Conservation (phyloP, 2,113 vertebrate genomes). For the Zingel zingel region DNA sequence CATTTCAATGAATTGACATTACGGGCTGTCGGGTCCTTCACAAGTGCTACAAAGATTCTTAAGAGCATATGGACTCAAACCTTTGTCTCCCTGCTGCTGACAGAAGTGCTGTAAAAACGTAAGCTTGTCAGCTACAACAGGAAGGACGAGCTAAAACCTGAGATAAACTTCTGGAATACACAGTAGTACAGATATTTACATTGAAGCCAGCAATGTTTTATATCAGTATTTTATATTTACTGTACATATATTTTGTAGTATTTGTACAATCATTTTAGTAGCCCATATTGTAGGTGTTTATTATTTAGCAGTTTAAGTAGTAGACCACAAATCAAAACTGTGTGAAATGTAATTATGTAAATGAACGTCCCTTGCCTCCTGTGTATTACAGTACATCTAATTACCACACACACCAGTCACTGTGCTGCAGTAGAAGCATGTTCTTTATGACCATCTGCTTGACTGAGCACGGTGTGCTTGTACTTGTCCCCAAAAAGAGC, state of each 20-base stretch:
- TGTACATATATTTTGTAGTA: neutral
- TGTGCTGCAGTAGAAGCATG: slow-evolving; percentile 55
- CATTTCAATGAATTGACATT: neutral
- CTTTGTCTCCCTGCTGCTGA: neutral
- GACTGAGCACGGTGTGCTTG: slow-evolving; percentile 39
- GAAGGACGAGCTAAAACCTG: neutral
- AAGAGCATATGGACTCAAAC: neutral
- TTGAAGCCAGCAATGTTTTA: neutral
- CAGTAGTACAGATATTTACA: neutral
- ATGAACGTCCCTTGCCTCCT: neutral
- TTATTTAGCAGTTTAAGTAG: neutral
- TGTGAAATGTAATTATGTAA: neutral
- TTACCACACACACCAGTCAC: neutral
- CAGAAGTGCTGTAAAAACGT: neutral
- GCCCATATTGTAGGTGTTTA: neutral
- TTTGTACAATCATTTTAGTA: neutral
- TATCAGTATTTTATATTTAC: neutral
- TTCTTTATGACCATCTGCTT: slow-evolving; percentile 42
- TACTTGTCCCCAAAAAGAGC: neutral
- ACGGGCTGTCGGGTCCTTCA: neutral
- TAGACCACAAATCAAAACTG: neutral
- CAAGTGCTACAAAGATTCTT: neutral
- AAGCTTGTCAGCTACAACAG: neutral
- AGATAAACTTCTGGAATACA: neutral
- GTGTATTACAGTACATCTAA: neutral